Percentiles rank a stretch among this genome's conserved stretches.
Conservation (phyloP, 2,113 vertebrate genomes). For the Diadophis punctatus region DNA sequence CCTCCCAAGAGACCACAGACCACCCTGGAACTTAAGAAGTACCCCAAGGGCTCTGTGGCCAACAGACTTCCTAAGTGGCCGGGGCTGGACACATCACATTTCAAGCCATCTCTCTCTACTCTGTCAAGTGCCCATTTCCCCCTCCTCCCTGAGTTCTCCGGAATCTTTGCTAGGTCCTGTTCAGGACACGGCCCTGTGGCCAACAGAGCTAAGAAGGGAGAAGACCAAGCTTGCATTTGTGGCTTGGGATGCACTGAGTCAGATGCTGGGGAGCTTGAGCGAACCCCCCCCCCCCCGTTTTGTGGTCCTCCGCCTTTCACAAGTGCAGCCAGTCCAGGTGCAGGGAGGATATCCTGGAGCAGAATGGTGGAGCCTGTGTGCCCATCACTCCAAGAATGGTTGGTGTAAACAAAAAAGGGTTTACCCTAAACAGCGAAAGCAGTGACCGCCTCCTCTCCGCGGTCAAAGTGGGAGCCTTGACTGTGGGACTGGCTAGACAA, state of each 20-base stretch:
- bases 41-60: background rate
- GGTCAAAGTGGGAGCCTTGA: background rate
- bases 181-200: background rate
- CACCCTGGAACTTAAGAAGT: background rate
- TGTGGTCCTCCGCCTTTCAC: background rate
- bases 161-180: background rate
- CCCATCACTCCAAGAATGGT: background rate
- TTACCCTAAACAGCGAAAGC: background rate
- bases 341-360: background rate
- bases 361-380: background rate
- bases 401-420: background rate
- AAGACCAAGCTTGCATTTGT: background rate
- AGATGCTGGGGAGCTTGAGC: background rate
- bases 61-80: background rate
- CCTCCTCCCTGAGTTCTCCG: background rate
- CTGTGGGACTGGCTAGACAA: background rate
- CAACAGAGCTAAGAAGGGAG: background rate
- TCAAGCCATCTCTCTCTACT: background rate
- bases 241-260: background rate
- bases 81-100: background rate
- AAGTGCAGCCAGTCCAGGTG: background rate
- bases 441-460: background rate
- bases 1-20: background rate
- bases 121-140: background rate
- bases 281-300: too few relatives aligned